Base-by-base conservation (phyloP, 2,113 vertebrate genomes). In the Anser brachyrhynchus region DNA sequence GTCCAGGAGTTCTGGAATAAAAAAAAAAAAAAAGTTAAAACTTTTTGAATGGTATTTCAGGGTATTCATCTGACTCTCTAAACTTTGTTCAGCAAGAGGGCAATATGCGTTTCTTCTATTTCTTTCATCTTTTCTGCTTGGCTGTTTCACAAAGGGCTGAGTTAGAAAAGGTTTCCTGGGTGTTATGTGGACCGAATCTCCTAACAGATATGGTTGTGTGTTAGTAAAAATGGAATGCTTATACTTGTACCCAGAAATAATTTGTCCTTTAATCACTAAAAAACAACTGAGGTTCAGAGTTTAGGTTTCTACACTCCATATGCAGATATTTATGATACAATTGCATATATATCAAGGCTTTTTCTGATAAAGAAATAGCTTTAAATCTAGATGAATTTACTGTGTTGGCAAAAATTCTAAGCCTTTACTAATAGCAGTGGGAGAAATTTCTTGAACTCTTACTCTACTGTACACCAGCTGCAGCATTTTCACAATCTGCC, bases 401-500 rank as follows among this genome's bases (percentile, higher is more conserved):
- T 75, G 65, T 4, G 3, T 80, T 41, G 41, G 73, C 66, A 92
- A 75, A 88, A 81, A 33, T 57, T 57, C 49, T n/a, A 29, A 95
- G 70, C 62, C 78, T 79, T 79, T 90, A 17, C 43, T 84, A 77
- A 75, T 33, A 46, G 6, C 72, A 72, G 61, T 41, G 39, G 49
- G 72, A 80, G 76, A 70, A 74, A 71, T 84, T 66, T 66, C 76
- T 77, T 28, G 35, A 90, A 57, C 41, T 83, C 41, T 89, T 59
- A 16, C 37, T 64, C 41, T n/a, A 3, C 61, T 57, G 19, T 65
- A 4, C 13, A 7, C 25, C 5, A 5, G 37, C 72, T 58, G 86
- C 59, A 81, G n/a, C 59, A 9, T 65, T 95, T 95, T 74, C 57
- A 31, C 79, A 86, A 29, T 91, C 86, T 91, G 76, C 29, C 61